Evolutionary conservation across 2,797 vertebrate species (phyloP), one percentile per base, ranked within the genome.

Genomic region (Anguilla pacifica): DNA sequence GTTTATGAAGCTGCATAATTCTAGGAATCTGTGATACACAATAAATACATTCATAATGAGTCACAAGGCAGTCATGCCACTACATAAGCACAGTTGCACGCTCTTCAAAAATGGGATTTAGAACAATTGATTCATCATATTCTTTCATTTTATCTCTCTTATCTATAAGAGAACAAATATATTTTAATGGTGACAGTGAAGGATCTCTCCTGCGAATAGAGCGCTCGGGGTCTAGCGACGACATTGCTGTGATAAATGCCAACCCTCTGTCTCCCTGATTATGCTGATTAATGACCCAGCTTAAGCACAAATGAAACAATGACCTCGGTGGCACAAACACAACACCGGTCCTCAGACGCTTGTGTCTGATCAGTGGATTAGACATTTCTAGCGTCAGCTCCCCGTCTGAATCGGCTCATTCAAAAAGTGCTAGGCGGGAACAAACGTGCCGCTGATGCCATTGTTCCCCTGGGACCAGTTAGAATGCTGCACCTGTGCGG

Each of bases 111-210:
- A 84, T 51, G 28, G n/a, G 11, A 13, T 43, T 1, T 6, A 3
- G 5, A 61, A 39, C 3, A 39, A 35, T 61, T 0, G 57, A 57
- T 85, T 39, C 35, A 53, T 9, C 9, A 9, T 39, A 57, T 61
- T 6, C 1, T 15, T n/a, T 85, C 10, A 35, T 85, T 57, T 61
- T 17, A 17, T 61, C 2, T 57, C 53, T 39, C 43, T 57, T 5
- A 64, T 59, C 3, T 51, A 22, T 70, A 1, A n/a, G 61, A 39
- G 28, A 53, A 43, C 2, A 10, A 11, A 74, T 72, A 15, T 72
- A 28, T 70, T 49, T 72, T n/a, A 49, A 72, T 70, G 67, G 28
- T 86, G 84, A 67, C 64, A 86, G 61, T 53, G 85, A 86, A 43
- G 61, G 49, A 86, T 86, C 46, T 43, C 25, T 85, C 46, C 39